Evolutionary conservation across 1,140 invertebrate species (phyloP), one percentile per base, ranked within the genome.

Genomic region (Aphelenchoides fujianensis): DNA sequence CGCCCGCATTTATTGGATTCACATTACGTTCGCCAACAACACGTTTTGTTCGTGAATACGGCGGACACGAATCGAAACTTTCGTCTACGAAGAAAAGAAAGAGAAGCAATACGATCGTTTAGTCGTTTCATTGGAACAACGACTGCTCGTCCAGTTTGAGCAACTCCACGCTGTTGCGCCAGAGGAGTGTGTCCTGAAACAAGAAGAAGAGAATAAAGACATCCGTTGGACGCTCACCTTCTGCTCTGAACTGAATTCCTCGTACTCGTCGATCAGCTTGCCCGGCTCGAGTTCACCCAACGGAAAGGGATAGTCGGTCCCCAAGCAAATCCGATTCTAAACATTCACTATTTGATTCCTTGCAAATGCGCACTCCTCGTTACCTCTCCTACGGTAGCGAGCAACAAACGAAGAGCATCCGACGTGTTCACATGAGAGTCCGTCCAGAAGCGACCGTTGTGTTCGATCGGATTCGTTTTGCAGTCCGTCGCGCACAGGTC

Each of bases 261-360:
- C 1, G 27, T 69, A 70, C 7, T 85, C 76, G 74, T 88, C 85
- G 19, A 89, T 86, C 23, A 89, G 73, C 67, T 85, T 84, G 37
- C 89, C 89, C 2, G 88, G 87, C 35, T 84, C 74, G 32, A 87
- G 84, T 75, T 89, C 89, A 5, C 89, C 89, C 0, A 89, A 82
- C 3, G 88, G 88, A 74, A 89, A 89, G 0, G 89, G 89, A 79
- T 89, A 89, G 75, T 89, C 89, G 31, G 85, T 88, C 2, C 89
- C 89, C 32, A 89, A 79, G 2, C 89, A 83, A 12, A 89, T 84
- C 7, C 84, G 79, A 35, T 89, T 85, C 87, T 89, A 70, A 9
- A 74, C 72, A 76, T 63, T n/a, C n/a, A n/a, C n/a, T n/a, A n/a
- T n/a, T n/a, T 48, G 41, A 48, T 16, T 48, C 12, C 12, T 48